phyloP scores from a whole-genome alignment of 1,140 invertebrate species.

The Pseudoatta argentina region DNA sequence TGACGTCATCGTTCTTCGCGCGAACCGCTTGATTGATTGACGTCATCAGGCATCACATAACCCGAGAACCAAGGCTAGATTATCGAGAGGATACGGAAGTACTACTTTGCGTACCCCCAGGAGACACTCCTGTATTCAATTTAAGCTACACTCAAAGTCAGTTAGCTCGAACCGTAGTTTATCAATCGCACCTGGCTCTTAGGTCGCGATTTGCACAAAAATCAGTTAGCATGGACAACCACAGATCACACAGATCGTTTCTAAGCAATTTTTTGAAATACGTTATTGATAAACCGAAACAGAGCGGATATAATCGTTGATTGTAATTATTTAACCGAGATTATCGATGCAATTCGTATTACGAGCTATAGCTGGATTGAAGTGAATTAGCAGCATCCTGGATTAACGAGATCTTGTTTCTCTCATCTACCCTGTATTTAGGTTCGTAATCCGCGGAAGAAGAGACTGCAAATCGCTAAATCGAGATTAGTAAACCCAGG shows the following conservation, averaged over 20 bases:
- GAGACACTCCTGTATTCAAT: background rate
- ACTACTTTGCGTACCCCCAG: conserved; percentile 6
- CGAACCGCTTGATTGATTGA: background rate
- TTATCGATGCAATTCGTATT: background rate
- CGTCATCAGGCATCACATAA: background rate
- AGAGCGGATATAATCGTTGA: background rate
- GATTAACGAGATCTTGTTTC: conserved; percentile 18
- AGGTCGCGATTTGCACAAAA: conserved; percentile 15
- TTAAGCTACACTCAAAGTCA: background rate
- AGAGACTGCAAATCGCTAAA: conserved; percentile 8
- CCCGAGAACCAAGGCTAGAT: background rate
- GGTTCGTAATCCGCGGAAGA: background rate
- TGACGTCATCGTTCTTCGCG: conserved; percentile 19
- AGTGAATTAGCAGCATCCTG: background rate
- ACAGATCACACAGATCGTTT: background rate
- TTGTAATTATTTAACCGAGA: conserved; percentile 5
- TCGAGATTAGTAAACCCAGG: background rate
- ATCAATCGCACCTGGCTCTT: background rate
- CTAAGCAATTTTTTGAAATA: conserved; percentile 10
- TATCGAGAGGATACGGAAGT: background rate
- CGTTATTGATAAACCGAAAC: background rate
- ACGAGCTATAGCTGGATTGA: background rate
- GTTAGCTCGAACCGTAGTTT: background rate
- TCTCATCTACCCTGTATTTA: background rate
- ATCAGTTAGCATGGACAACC: background rate